Conservation (phyloP, 2,797 vertebrate species). For the Taenioides sp. region DNA sequence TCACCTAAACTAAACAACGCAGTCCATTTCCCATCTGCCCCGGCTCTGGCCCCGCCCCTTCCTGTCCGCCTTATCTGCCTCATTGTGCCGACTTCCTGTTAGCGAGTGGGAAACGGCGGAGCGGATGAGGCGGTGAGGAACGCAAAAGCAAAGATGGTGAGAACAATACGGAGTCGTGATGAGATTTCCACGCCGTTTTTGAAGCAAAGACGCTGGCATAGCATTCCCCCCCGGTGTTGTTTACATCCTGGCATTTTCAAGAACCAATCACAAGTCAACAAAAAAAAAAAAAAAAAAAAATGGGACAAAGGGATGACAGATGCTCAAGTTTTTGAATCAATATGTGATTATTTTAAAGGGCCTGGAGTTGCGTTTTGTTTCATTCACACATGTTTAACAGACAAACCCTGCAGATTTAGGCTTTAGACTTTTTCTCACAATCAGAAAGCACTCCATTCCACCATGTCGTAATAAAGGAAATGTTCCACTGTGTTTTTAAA, state of each 20-base stretch:
- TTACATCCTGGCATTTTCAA: slow-evolving; percentile 16
- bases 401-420: no score
- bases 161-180: slow-evolving; percentile 45
- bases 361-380: no score
- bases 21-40: slow-evolving; percentile 69
- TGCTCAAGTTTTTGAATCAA: neutral
- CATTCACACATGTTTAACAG: no score
- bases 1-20: slow-evolving; percentile 68
- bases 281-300: no score
- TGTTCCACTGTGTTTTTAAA: no score
- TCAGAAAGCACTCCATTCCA: no score
- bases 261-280: neutral
- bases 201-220: slow-evolving; percentile 14
- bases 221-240: neutral
- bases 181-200: slow-evolving; percentile 42
- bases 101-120: slow-evolving; percentile 45
- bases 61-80: slow-evolving; percentile 74
- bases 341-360: no score
- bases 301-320: neutral
- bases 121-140: slow-evolving; percentile 36
- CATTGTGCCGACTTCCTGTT: slow-evolving; percentile 77
- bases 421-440: no score
- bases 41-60: slow-evolving; percentile 59
- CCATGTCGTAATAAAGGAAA: no score
- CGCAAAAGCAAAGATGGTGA: slow-evolving; percentile 23